phyloP scores from a whole-genome alignment of 2,888 invertebrate genomes.

The Cylindroiulus punctatus region DNA sequence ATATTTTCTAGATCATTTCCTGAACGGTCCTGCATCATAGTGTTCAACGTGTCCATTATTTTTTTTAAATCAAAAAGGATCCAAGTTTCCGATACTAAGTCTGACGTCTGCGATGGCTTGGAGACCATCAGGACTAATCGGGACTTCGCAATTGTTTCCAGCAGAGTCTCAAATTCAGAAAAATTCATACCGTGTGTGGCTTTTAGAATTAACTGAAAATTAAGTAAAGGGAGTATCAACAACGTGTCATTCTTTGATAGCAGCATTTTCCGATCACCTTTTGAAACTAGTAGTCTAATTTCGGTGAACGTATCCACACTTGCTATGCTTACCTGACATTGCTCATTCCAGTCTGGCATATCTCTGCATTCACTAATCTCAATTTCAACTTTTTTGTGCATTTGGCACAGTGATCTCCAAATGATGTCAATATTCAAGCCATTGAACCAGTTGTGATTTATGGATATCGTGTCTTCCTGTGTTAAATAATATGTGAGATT shows the following conservation, averaged over 20 bases:
- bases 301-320: no score
- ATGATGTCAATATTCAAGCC: slow-evolving; percentile 82
- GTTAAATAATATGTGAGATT: slow-evolving; percentile 57
- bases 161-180: slow-evolving; percentile 69
- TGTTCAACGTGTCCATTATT: not conserved
- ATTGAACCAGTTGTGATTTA: slow-evolving; percentile 99
- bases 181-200: slow-evolving; percentile 82
- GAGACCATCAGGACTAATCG: not conserved
- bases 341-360: slow-evolving; percentile 77
- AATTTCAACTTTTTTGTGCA: slow-evolving; percentile 75
- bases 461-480: slow-evolving; percentile 88
- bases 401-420: slow-evolving; percentile 75
- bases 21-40: not conserved
- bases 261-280: no score
- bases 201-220: slow-evolving; percentile 71
- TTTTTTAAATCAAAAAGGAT: not conserved
- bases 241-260: not conserved
- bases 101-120: not conserved
- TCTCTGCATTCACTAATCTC: slow-evolving; percentile 83
- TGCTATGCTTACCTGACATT: slow-evolving; percentile 74
- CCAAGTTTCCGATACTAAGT: not conserved
- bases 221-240: slow-evolving; percentile 44
- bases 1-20: not conserved
- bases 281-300: no score
- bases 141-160: slow-evolving; percentile 30